Conservation (phyloP, 1,140 invertebrate species). For the Pseudoatta argentina region DNA sequence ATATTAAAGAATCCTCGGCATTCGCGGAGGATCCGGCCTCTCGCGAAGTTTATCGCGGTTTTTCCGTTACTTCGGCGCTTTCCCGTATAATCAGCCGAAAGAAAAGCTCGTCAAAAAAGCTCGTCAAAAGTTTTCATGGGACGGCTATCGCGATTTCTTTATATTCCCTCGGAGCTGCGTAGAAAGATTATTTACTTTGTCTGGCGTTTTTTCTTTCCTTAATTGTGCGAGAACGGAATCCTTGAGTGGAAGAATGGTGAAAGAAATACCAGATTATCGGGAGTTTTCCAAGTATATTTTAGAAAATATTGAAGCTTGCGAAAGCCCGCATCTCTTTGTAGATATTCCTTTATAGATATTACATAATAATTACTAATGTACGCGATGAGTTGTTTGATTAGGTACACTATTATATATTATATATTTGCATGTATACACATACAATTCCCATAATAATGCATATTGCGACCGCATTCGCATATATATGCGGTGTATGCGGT, state of each 20-base stretch:
- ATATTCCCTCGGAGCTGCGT: background rate
- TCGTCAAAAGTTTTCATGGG: slow-evolving; percentile 27
- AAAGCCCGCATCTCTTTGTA: background rate
- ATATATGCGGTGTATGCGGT: slow-evolving; percentile 38
- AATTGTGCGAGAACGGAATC: slow-evolving; percentile 1
- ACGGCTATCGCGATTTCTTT: slow-evolving; percentile 33
- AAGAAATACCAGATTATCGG: background rate
- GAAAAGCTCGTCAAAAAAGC: slow-evolving; percentile 40
- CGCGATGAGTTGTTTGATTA: background rate
- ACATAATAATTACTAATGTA: background rate
- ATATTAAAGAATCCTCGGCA: slow-evolving; percentile 71
- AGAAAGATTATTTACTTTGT: slow-evolving; percentile 6
- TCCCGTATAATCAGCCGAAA: slow-evolving; percentile 43
- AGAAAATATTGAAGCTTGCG: background rate
- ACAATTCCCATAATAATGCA: slow-evolving; percentile 42
- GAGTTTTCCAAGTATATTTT: background rate
- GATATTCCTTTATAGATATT: background rate
- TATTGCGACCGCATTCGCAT: slow-evolving; percentile 47
- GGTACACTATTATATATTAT: background rate
- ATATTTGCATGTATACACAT: background rate
- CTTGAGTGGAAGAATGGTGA: background rate
- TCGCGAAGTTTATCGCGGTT: slow-evolving; percentile 50
- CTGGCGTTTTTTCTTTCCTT: slow-evolving; percentile 19
- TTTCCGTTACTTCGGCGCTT: slow-evolving; percentile 20
- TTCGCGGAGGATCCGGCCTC: slow-evolving; percentile 3